phyloP scores from a whole-genome alignment of 2,113 vertebrate genomes.

The Piliocolobus tephrosceles region DNA sequence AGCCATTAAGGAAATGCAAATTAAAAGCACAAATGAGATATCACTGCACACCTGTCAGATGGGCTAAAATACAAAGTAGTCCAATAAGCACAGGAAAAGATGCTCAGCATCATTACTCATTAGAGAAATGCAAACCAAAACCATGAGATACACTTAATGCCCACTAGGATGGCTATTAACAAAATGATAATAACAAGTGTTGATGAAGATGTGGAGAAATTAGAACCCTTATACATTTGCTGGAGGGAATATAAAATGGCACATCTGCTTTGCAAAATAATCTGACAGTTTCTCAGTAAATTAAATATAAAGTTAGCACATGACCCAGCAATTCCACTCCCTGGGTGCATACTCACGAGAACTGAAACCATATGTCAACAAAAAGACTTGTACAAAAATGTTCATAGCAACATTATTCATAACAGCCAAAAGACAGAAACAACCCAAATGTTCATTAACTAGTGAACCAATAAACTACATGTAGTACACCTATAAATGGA shows the following conservation, averaged over 20 bases:
- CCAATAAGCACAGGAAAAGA: not conserved
- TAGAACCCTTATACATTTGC: not conserved
- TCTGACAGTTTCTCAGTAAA: not conserved
- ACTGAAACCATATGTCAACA: not conserved
- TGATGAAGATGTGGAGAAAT: not conserved
- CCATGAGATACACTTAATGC: not conserved
- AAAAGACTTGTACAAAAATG: not conserved
- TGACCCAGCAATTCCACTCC: not conserved
- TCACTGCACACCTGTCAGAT: not conserved
- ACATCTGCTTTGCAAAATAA: not conserved
- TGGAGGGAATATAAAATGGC: not conserved
- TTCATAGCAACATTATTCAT: not conserved
- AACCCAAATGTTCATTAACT: not conserved
- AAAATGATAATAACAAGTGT: not conserved
- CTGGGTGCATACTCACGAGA: not conserved
- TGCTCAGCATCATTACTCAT: not conserved
- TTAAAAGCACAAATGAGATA: not conserved
- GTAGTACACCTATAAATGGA: not conserved
- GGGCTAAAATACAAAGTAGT: not conserved
- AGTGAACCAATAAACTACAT: not conserved
- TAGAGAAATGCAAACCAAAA: not conserved
- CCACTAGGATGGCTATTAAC: not conserved
- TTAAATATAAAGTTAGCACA: not conserved
- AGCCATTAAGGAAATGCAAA: not conserved
- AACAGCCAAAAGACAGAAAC: not conserved